These are phyloP conservation scores for Eutolmus rufibarbis DNA, from an alignment of 2,888 invertebrate species.

Conservation along the genomic window DNA sequence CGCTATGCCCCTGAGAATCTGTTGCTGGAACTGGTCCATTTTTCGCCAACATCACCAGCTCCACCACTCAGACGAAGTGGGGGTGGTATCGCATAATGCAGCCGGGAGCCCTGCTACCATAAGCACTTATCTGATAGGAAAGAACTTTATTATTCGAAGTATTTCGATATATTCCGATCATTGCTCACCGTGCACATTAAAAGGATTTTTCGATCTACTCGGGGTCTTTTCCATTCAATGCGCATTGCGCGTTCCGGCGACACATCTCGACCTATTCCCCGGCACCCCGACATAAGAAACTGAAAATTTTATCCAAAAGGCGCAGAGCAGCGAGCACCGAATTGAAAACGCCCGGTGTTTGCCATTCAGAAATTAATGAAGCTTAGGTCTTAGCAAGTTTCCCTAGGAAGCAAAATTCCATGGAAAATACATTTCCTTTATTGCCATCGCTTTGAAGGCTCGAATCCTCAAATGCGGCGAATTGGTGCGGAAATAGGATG, in stretches of 20 bases:
- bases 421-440: not conserved
- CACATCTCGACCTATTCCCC: not conserved
- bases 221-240: not conserved
- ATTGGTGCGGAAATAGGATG: not conserved
- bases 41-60: not conserved
- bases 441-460: not conserved
- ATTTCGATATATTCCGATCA: conserved; percentile 4
- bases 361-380: not conserved
- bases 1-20: not conserved
- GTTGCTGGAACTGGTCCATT: not conserved
- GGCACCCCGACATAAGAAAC: not conserved
- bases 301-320: not conserved
- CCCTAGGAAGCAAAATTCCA: not conserved
- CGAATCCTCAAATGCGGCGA: not conserved
- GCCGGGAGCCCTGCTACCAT: not conserved
- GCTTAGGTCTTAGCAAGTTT: not conserved
- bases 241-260: not conserved
- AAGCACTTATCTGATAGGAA: conserved; percentile 25
- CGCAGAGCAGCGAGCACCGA: not conserved
- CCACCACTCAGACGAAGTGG: not conserved
- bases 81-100: not conserved
- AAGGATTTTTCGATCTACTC: not conserved
- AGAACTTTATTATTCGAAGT: conserved; percentile 20
- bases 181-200: not conserved
- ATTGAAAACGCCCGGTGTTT: not conserved